Evolutionary conservation across 2,888 invertebrate species (phyloP).

Genomic region (Nyleta sp.): DNA sequence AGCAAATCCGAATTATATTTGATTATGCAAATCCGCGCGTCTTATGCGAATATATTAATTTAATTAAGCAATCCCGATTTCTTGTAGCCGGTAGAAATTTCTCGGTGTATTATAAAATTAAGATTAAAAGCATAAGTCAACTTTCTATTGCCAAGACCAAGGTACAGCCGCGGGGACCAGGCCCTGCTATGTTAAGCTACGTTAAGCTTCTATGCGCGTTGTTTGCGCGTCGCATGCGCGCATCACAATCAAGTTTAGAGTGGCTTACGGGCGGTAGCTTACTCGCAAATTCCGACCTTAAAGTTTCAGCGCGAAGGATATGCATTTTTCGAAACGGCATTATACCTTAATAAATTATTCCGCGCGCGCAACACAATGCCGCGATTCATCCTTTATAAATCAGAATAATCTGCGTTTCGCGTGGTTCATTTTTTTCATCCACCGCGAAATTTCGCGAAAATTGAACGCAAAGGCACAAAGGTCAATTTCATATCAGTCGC

Average conservation of each 20-base stretch:
- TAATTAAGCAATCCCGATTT: constrained; percentile 48
- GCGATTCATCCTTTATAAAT: constrained; percentile 36
- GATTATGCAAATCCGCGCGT: constrained; percentile 44
- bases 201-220: constrained; percentile 47
- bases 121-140: constrained; percentile 60
- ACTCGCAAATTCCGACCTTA: constrained; percentile 53
- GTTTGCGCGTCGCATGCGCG: constrained; percentile 58
- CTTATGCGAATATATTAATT: constrained; percentile 49
- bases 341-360: constrained; percentile 47
- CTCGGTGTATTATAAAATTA: constrained; percentile 56
- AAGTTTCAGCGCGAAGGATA: constrained; percentile 41
- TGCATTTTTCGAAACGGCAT: constrained; percentile 45
- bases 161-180: constrained; percentile 56
- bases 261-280: constrained; percentile 49
- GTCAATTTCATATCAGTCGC: neutral
- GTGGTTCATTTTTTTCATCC: neutral
- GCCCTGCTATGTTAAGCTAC: constrained; percentile 49
- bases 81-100: constrained; percentile 40
- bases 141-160: constrained; percentile 47
- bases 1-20: constrained; percentile 39
- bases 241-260: constrained; percentile 59
- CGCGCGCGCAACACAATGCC: constrained; percentile 23
- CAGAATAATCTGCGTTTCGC: constrained; percentile 20
- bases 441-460: neutral
- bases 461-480: neutral